These are phyloP conservation scores for Anastrepha ludens DNA, from an alignment of 1,140 invertebrate species.

Conservation along the genomic window DNA sequence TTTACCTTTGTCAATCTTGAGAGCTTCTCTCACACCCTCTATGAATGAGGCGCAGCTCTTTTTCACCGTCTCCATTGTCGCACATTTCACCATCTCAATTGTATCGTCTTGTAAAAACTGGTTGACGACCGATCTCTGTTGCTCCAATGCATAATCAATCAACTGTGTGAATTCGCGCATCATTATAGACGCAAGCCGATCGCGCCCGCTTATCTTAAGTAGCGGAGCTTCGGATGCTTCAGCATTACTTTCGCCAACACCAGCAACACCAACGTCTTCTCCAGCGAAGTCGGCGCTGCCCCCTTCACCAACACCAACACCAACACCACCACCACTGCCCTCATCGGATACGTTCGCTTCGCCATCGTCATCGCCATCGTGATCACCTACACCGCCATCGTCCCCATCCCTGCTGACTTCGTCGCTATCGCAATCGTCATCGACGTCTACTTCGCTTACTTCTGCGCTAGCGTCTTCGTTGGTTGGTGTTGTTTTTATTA, in stretches of 20 bases:
- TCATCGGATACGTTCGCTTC: neutral
- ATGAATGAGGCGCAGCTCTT: constrained; percentile 15
- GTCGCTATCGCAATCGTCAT: neutral
- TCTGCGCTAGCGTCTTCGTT: neutral
- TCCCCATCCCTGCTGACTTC: neutral
- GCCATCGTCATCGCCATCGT: neutral
- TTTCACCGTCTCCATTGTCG: constrained; percentile 33
- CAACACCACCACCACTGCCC: neutral
- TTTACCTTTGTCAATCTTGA: constrained; percentile 16
- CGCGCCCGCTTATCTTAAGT: neutral
- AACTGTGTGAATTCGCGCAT: constrained; percentile 3
- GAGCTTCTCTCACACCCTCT: neutral
- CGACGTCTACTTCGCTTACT: neutral
- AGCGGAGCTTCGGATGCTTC: neutral
- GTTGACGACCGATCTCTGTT: constrained; percentile 50
- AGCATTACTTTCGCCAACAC: neutral
- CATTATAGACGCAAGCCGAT: constrained; percentile 29
- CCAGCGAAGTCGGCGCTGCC: neutral
- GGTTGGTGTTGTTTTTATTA: constrained; percentile 18
- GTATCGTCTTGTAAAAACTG: constrained; percentile 44
- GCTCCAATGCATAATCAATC: constrained; percentile 48
- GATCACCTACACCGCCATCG: neutral
- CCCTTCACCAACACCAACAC: neutral
- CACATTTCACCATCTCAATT: constrained; percentile 46
- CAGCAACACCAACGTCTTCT: neutral